Evolutionary conservation across 1,140 invertebrate species (phyloP).

Genomic region (Conus ventricosus): DNA sequence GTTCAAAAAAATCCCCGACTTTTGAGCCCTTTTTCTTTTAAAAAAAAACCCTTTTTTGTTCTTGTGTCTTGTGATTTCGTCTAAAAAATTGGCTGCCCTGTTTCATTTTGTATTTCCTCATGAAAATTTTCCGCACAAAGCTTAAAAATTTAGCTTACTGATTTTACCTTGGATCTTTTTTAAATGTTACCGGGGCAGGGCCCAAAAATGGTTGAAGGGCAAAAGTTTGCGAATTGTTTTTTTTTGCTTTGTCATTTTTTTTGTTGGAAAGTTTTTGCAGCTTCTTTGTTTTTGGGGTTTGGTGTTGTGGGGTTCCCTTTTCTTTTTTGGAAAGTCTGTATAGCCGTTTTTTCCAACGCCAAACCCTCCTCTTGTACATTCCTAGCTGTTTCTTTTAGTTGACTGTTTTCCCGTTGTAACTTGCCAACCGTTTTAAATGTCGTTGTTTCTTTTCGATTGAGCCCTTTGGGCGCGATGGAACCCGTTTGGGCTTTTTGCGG

Average conservation of each 20-base stretch:
- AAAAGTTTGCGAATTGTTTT: neutral
- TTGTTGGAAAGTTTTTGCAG: neutral
- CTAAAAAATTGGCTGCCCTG: neutral
- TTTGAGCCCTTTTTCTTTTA: neutral
- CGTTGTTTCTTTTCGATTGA: neutral
- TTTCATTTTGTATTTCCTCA: conserved; percentile 24
- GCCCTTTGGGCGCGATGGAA: neutral
- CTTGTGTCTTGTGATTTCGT: neutral
- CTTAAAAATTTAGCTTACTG: neutral
- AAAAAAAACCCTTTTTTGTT: no score
- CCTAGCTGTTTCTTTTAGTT: neutral
- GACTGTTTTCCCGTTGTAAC: neutral
- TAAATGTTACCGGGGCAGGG: neutral
- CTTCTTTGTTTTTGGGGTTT: neutral
- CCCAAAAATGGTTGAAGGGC: neutral
- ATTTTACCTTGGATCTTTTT: neutral
- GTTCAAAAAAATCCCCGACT: conserved; percentile 35
- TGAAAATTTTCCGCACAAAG: neutral
- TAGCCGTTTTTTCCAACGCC: neutral
- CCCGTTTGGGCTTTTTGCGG: neutral
- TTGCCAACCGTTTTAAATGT: neutral
- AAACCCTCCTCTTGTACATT: neutral
- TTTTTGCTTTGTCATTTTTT: neutral
- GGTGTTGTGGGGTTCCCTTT: neutral
- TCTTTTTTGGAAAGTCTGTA: neutral